Evolutionary conservation across 2,113 vertebrate genomes (phyloP), one percentile per base, ranked within the genome.

Genomic region (Dipodomys ordii): DNA sequence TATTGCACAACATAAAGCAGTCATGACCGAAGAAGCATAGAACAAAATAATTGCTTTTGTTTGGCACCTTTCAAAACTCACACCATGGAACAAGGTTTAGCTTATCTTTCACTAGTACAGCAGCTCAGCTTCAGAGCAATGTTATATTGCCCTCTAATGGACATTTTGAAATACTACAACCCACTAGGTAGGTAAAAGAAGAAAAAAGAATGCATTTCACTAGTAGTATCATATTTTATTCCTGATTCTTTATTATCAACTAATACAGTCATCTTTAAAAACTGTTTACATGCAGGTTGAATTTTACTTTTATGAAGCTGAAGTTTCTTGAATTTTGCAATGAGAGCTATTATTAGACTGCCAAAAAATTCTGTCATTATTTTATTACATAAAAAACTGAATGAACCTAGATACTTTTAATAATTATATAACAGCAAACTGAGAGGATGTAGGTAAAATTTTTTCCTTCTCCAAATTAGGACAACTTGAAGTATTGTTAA

Each of bases 111-210:
- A 27, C 2, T 0, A 19, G 32, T 1, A 49, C 7, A 35, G 27
- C 39, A 95, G 83, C 83, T 57, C 27, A 83, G 85, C 78, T 80
- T 88, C 72, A 97, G 22, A 96, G 90, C 94, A 97, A 97, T 97
- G 97, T 97, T 95, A 97, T 71, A 93, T 97, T 96, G 98, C 98
- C 98, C 97, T 98, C 98, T 98, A 97, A 96, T 11, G 98, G 98
- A 96, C 68, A 23, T 78, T 65, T 76, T 95, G 78, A 88, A 91
- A 82, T 94, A 98, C 73, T 98, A 95, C 98, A 98, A 72, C 57
- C 64, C 15, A 35, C 16, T 1, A 1, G 0, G 11, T 87, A 90
- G 65, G 46, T 88, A 49, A 3, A 32, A 84, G n/a, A 15, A 94
- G 92, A 87, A 39, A 3, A 76, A n/a, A 19, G 94, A 82, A 53